Evolutionary conservation across 2,113 vertebrate species (phyloP), one percentile per base, ranked within the genome.

Genomic region (Cyrtonyx montezumae): DNA sequence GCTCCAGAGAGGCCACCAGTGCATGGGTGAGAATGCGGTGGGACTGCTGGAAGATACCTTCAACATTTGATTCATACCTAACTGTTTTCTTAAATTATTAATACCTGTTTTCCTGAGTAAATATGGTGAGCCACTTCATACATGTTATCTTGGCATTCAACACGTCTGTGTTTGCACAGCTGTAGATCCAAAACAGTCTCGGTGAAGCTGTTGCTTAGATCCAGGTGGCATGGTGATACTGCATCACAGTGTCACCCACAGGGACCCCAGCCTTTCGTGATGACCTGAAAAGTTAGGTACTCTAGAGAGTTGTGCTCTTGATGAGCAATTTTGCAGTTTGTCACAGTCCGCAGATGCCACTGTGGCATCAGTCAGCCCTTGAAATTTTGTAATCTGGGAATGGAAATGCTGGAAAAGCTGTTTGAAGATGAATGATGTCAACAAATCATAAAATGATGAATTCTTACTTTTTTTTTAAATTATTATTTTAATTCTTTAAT

Each of bases 161-260:
- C 7, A 4, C 12, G 6, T 37, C 32, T 66, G 1, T 67, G 34
- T 88, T 84, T 92, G 77, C 42, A 48, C 53, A 94, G 83, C 58
- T 82, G 78, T 58, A 45, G 26, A 12, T 20, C 63, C 45, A 46
- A 59, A 88, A 37, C 21, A 13, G 8, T 63, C 1, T 0, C 5
- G 4, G 74, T 19, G 42, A 76, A 88, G 36, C 20, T 59, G 19
- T 30, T 75, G 62, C 79, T 68, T 51, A 28, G 59, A 15, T 56
- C 55, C 55, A 1, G 0, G 6, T 62, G 42, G 62, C 20, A 22
- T 0, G 0, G 19, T 36, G 18, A 2, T 32, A n/a, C 23, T 43
- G 26, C 13, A 25, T 13, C 45, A 49, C 40, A 32, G 23, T 10
- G 61, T 71, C 68, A 70, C 61, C 74, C 65, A 45, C 37, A 70